Percentiles rank a stretch among this genome's conserved stretches.
Evolutionary conservation across 2,797 vertebrate species (phyloP).

Genomic region (Scyliorhinus canicula): DNA sequence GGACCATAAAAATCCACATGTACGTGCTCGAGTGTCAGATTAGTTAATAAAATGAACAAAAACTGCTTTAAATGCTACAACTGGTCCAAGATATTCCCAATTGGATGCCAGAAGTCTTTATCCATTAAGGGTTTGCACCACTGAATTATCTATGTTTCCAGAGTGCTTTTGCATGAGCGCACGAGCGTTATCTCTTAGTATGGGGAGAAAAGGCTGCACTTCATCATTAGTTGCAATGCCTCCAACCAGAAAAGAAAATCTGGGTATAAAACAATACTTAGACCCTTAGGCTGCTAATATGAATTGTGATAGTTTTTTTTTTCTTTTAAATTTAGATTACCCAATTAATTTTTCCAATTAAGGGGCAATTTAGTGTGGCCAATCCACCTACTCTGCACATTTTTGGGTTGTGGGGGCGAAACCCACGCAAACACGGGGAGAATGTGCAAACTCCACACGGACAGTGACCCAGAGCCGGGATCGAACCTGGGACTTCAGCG

Average conservation of each 20-base stretch:
- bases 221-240: neutral
- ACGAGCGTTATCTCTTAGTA: neutral
- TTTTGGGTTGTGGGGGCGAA: too few relatives aligned
- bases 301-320: neutral
- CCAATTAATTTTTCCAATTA: too few relatives aligned
- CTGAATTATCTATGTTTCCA: neutral
- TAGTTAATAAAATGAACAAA: neutral
- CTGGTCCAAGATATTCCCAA: neutral
- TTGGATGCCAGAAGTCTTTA: neutral
- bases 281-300: neutral
- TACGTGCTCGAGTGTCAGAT: neutral
- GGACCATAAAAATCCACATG: neutral
- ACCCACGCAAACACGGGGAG: too few relatives aligned
- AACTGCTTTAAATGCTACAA: neutral
- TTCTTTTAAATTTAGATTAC: too few relatives aligned
- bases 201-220: neutral
- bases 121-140: neutral
- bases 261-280: neutral
- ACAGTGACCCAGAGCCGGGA: too few relatives aligned
- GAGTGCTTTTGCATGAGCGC: neutral
- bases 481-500: too few relatives aligned
- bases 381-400: too few relatives aligned
- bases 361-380: too few relatives aligned
- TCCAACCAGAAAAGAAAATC: neutral
- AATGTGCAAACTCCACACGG: too few relatives aligned